These are phyloP conservation scores for Danio kyathit DNA, from an alignment of 2,797 vertebrate genomes.

Conservation along the genomic window DNA sequence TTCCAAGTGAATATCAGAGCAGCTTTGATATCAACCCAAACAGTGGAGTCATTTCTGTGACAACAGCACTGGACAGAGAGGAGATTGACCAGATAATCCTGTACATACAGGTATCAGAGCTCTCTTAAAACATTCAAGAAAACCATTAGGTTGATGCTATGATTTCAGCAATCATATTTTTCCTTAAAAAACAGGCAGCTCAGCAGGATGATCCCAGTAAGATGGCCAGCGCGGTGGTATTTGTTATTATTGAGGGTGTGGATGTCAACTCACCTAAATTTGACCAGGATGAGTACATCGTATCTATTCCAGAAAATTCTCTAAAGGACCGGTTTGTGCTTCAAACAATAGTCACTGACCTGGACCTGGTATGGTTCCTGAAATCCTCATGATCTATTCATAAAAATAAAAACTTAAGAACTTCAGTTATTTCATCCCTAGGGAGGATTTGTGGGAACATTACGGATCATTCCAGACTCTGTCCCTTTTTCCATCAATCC, in stretches of 20 bases:
- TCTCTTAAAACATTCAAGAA: neutral
- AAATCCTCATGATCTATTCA: neutral
- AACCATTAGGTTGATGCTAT: neutral
- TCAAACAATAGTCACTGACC: constrained; percentile 71
- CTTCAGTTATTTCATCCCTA: constrained; percentile 49
- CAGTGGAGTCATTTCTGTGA: constrained; percentile 76
- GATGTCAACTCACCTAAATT: constrained; percentile 78
- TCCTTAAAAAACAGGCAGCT: constrained; percentile 66
- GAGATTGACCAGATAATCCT: constrained; percentile 68
- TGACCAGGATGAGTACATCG: constrained; percentile 66
- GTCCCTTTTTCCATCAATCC: constrained; percentile 74
- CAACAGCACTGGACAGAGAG: constrained; percentile 76
- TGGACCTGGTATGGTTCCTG: constrained; percentile 74
- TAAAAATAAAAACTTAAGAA: neutral
- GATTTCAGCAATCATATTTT: neutral
- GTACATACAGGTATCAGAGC: constrained; percentile 74
- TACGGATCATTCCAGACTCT: constrained; percentile 71
- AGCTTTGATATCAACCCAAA: constrained; percentile 64
- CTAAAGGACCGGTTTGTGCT: constrained; percentile 70
- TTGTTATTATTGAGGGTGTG: constrained; percentile 74
- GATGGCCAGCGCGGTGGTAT: constrained; percentile 72
- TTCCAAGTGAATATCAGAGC: constrained; percentile 63
- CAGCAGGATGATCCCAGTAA: constrained; percentile 78
- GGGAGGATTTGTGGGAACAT: constrained; percentile 80
- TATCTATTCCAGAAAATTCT: constrained; percentile 76